Percentiles rank a stretch among this genome's conserved stretches.
Conservation (phyloP, 1,140 invertebrate genomes). For the Reticulitermes speratus region DNA sequence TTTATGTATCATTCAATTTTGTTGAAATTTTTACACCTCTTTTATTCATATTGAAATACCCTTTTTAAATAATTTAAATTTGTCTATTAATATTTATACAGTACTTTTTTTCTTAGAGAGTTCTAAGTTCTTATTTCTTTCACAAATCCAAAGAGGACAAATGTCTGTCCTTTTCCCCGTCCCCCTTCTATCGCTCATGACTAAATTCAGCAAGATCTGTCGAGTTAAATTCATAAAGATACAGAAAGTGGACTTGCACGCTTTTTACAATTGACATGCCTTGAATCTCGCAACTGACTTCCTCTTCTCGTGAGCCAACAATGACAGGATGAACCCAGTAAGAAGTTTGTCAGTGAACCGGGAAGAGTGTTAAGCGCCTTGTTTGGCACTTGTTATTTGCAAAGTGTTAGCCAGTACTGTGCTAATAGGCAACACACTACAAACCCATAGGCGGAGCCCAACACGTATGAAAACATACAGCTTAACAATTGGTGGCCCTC, state of each 20-base stretch:
- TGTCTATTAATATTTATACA: no score
- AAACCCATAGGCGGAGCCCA: neutral
- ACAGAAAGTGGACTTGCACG: neutral
- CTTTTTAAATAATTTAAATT: no score
- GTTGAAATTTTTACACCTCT: no score
- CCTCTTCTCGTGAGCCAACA: neutral
- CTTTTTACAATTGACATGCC: neutral
- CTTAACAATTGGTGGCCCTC: neutral
- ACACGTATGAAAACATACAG: neutral
- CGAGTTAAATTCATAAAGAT: no score
- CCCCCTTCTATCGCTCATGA: no score
- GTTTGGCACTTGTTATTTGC: constrained; percentile 5
- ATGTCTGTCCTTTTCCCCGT: no score
- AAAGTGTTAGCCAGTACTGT: neutral
- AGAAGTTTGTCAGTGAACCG: constrained; percentile 14
- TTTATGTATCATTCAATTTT: no score
- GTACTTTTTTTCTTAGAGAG: no score
- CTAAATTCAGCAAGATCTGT: no score
- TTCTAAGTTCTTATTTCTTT: no score
- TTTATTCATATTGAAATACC: no score
- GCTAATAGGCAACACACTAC: constrained; percentile 10
- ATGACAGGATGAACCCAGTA: neutral
- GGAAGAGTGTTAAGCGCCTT: neutral
- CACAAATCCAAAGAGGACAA: no score
- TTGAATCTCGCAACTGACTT: neutral